These are phyloP conservation scores for Pagrus major DNA, from an alignment of 2,113 vertebrate species.

Conservation along the genomic window DNA sequence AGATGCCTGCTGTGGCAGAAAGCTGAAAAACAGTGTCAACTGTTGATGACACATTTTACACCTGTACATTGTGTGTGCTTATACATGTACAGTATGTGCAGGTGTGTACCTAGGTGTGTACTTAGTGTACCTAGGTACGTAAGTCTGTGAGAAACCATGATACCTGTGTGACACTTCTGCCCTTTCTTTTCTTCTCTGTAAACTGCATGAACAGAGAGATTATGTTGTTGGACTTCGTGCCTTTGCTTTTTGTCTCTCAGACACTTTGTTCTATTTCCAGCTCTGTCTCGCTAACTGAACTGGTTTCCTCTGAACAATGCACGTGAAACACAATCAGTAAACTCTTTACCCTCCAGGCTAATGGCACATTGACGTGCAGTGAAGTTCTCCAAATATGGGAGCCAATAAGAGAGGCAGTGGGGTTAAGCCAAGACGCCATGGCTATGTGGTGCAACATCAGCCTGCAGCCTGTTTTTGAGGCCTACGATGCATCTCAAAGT, in stretches of 20 bases:
- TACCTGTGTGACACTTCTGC: conserved; percentile 66
- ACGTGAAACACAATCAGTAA: conserved; percentile 13
- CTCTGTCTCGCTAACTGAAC: conserved; percentile 19
- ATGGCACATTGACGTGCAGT: conserved; percentile 72
- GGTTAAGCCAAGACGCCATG: conserved; percentile 55
- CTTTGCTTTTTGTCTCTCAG: conserved; percentile 29
- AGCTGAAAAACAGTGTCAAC: too few relatives aligned
- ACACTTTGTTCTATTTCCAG: conserved; percentile 23
- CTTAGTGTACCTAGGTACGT: too few relatives aligned
- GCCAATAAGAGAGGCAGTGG: conserved; percentile 51
- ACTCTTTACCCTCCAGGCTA: conserved; percentile 60
- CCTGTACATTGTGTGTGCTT: background rate
- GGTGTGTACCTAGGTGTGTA: conserved; percentile 34
- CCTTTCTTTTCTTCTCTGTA: conserved; percentile 22
- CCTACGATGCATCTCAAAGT: background rate
- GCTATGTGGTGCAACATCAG: conserved; percentile 74
- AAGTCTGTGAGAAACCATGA: conserved; percentile 7
- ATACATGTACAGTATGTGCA: background rate
- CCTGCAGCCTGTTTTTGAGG: conserved; percentile 70
- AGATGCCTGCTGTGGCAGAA: conserved; percentile 15
- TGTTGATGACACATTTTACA: background rate
- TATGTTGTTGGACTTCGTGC: conserved; percentile 11
- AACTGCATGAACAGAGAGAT: conserved; percentile 8
- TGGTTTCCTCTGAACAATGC: conserved; percentile 41
- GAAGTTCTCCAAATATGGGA: conserved; percentile 69